Base-by-base conservation (phyloP, 2,797 vertebrate genomes). In the Gymnothorax reevesii region DNA sequence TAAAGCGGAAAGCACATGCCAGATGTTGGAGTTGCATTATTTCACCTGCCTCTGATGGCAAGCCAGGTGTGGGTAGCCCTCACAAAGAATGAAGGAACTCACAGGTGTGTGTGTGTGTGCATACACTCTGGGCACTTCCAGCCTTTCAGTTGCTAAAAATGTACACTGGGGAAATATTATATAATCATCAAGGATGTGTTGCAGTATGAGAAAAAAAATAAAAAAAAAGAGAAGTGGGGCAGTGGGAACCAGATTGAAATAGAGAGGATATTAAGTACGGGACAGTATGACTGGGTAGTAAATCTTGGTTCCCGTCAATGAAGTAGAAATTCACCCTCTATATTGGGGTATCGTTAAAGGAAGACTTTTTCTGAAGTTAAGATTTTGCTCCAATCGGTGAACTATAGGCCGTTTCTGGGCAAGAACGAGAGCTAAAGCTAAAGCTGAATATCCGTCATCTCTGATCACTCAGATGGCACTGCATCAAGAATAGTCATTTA, bases 321-420 rank as follows among this genome's bases (percentile, higher is more conserved):
- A 82, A 87, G 59, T 0, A 42, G 84, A 49, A 75, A 84, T 22
- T 75, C 71, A 83, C 79, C 85, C 84, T 88, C 88, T 84, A 64
- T 79, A 86, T 84, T 87, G 62, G 12, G 57, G 80, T 86, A 84
- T 87, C 88, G 89, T 91, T 89, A 90, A 84, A 82, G 85, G 86
- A 86, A 86, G 87, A 59, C 87, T 62, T 85, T 62, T 85, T 25
- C 60, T 73, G 86, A 73, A 87, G 82, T 90, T 87, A 85, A 73
- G 33, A 42, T 42, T 42, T 42, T 42, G 33, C 33, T 42, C 1
- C 33, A 42, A 42, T 42, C 88, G 83, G 89, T 92, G 89, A 94
- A 92, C 93, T 59, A 89, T 90, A 89, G 93, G 90, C 89, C 91
- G 90, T 87, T 93, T 42, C 33, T 42, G 33, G 33, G 33, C 33